phyloP scores from a whole-genome alignment of 1,140 invertebrate genomes.

The Halesus radiatus region DNA sequence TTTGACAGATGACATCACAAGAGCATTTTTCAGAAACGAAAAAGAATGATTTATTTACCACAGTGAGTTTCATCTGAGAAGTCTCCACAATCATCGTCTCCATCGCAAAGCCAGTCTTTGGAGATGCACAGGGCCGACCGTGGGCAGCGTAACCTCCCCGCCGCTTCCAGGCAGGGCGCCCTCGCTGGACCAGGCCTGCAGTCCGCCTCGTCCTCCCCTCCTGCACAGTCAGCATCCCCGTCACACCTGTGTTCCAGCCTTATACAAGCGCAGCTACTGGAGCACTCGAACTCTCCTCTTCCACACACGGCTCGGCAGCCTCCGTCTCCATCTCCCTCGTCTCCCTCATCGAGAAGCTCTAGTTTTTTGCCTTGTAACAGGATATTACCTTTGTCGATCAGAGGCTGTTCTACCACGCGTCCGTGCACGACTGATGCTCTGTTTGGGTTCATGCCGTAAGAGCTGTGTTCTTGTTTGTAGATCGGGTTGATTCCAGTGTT shows the following conservation, averaged over 20 bases:
- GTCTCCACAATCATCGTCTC: constrained; percentile 86
- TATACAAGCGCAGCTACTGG: constrained; percentile 75
- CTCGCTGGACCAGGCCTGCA: constrained; percentile 70
- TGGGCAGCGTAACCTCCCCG: constrained; percentile 77
- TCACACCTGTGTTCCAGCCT: constrained; percentile 73
- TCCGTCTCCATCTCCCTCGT: constrained; percentile 58
- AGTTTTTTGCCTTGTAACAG: constrained; percentile 49
- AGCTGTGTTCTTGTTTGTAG: constrained; percentile 53
- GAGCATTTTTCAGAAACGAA: too few species aligned
- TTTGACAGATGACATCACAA: too few species aligned
- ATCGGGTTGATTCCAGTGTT: constrained; percentile 55
- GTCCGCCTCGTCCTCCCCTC: constrained; percentile 77
- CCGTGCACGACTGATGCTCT: constrained; percentile 49
- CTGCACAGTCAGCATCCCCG: constrained; percentile 75
- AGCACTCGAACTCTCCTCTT: constrained; percentile 70
- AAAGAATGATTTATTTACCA: constrained; percentile 65
- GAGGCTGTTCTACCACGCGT: constrained; percentile 43
- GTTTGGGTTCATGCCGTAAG: constrained; percentile 52
- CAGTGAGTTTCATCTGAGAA: constrained; percentile 87
- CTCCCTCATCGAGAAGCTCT: constrained; percentile 60
- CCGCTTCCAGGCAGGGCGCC: constrained; percentile 72
- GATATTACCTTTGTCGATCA: constrained; percentile 33
- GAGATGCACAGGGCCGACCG: constrained; percentile 81
- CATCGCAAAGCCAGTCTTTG: constrained; percentile 82
- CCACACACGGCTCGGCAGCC: constrained; percentile 68